Evolutionary conservation across 2,888 invertebrate species (phyloP), one percentile per base, ranked within the genome.

Genomic region (Athalia cordata): DNA sequence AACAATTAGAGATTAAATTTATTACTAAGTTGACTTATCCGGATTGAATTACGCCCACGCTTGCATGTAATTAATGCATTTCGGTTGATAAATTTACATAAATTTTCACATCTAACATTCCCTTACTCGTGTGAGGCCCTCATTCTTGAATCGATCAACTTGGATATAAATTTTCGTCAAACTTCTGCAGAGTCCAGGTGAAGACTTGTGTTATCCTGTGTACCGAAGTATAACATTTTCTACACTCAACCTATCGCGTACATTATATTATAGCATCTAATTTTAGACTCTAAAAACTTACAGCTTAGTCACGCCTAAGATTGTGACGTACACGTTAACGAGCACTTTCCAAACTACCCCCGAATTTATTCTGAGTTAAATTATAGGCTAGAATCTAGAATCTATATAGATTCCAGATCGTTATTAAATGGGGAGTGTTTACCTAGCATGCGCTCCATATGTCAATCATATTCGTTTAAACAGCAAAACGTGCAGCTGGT

Each of bases 311-410:
- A 59, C 72, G 45, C n/a, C 55, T 57, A 59, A 49, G 45, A 47
- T 50, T 49, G 11, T n/a, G 59, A 13, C 13, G 43, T 67, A 15
- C 3, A 9, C 7, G 43, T 57, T 59, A 5, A 13, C 47, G 57
- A 57, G 15, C 55, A 29, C 47, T 72, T 45, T 72, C 9, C 72
- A 59, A 72, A 64, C 43, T 75, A 11, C 29, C 11, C 11, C 67
- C 29, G 59, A 50, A 74, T 64, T 74, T 74, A 78, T 52, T 55
- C 52, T n/a, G 5, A 55, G 43, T 55, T 29, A 78, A 78, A 74
- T 78, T 72, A 74, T 62, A 65, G 29, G 49, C 55, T 45, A 47
- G 50, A 29, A 13, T 72, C 29, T 59, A 5, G 11, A 29, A 29
- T 29, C 29, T 0, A 29, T 0, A 29, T 29, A 15, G 29, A 3